Evolutionary conservation across 2,113 vertebrate genomes (phyloP).

Genomic region (Pyrgilauda ruficollis): DNA sequence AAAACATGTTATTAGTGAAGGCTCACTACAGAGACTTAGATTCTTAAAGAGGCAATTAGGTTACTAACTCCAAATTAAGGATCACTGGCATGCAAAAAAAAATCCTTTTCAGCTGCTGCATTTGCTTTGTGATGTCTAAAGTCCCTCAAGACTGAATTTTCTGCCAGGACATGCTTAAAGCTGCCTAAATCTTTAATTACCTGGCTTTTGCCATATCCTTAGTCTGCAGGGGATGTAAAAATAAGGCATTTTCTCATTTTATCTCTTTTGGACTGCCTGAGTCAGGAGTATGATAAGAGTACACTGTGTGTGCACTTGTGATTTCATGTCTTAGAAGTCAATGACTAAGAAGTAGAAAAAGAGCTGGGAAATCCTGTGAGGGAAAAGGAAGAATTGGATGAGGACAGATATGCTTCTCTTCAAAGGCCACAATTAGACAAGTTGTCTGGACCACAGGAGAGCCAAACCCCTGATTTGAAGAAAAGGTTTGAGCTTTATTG

Average conservation of each 20-base stretch:
- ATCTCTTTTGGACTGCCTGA: not conserved
- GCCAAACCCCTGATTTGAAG: not conserved
- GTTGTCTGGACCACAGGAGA: not conserved
- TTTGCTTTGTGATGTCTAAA: not conserved
- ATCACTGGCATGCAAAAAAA: not conserved
- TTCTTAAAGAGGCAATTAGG: not conserved
- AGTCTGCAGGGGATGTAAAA: not conserved
- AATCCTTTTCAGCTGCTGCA: not conserved
- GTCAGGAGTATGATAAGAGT: not conserved
- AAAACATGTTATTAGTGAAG: not conserved
- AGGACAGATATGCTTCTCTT: not conserved
- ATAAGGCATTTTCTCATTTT: slow-evolving; percentile 2
- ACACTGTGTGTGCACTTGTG: not conserved
- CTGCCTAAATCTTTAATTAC: slow-evolving; percentile 33
- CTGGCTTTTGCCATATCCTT: not conserved
- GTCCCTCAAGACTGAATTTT: not conserved
- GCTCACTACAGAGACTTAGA: not conserved
- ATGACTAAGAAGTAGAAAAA: not conserved
- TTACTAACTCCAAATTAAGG: not conserved
- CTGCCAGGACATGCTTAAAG: not conserved
- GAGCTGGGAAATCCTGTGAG: not conserved
- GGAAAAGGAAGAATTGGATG: not conserved
- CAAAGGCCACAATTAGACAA: not conserved
- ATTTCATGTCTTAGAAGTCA: slow-evolving; percentile 3
- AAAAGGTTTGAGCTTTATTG: not conserved